phyloP scores from a whole-genome alignment of 2,888 invertebrate species.

The Hipparchia semele region DNA sequence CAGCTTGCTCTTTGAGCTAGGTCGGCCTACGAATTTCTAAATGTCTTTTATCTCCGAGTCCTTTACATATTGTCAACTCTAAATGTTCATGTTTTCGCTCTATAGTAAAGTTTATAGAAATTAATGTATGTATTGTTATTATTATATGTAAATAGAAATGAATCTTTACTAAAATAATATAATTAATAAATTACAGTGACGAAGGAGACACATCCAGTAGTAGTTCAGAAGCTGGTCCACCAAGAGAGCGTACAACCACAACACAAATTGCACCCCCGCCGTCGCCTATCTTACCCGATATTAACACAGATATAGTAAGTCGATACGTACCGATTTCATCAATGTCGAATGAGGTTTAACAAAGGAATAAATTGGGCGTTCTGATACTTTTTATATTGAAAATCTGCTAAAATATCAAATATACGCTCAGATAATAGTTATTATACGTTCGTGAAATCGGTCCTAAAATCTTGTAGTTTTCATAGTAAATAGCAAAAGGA shows the following conservation, averaged over 20 bases:
- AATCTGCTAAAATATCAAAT: too few species aligned
- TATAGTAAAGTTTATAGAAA: background rate
- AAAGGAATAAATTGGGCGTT: too few species aligned
- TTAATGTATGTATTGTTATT: background rate
- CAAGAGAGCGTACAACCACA: conserved; percentile 79
- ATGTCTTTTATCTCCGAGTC: too few species aligned
- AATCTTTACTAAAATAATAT: background rate
- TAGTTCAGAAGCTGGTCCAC: conserved; percentile 84
- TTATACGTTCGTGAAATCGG: too few species aligned
- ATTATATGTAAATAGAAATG: too few species aligned
- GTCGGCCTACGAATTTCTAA: too few species aligned
- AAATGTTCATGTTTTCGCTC: too few species aligned
- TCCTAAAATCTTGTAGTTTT: background rate
- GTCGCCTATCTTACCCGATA: conserved; percentile 84
- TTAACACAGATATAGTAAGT: conserved; percentile 56
- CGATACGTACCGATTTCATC: background rate
- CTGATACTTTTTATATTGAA: too few species aligned
- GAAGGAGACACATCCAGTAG: conserved; percentile 91
- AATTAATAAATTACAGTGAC: conserved; percentile 80
- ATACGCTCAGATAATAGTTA: too few species aligned
- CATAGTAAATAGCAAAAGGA: background rate
- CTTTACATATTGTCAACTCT: too few species aligned
- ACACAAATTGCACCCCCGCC: conserved; percentile 86
- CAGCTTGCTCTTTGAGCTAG: too few species aligned
- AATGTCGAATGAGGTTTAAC: too few species aligned